phyloP scores from a whole-genome alignment of 2,797 vertebrate genomes.

The Tadarida brasiliensis region DNA sequence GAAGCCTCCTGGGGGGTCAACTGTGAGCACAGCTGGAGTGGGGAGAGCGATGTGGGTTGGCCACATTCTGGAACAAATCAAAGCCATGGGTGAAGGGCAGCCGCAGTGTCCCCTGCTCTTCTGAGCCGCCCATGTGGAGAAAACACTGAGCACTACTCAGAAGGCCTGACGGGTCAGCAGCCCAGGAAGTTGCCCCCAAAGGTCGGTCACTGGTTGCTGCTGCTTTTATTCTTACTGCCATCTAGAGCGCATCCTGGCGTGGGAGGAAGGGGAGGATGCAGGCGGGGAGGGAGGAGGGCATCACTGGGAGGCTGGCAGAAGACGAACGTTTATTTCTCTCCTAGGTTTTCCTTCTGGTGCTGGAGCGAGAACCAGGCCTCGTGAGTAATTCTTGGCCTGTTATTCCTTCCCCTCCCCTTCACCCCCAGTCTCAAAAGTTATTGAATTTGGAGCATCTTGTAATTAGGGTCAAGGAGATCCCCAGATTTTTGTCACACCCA shows the following conservation, averaged over 20 bases:
- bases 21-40: not conserved
- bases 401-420: not conserved
- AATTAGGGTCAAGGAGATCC: slow-evolving; percentile 29
- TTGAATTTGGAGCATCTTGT: slow-evolving; percentile 19
- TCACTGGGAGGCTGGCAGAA: not conserved
- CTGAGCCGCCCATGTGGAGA: not conserved
- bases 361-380: not conserved
- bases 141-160: not conserved
- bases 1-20: not conserved
- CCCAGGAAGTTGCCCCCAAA: not conserved
- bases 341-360: not conserved
- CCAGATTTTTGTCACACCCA: not conserved
- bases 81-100: not conserved
- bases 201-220: not conserved
- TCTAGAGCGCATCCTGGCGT: not conserved
- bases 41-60: not conserved
- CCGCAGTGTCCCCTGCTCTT: not conserved
- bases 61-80: not conserved
- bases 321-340: not conserved
- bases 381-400: not conserved
- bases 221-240: not conserved
- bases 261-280: not conserved
- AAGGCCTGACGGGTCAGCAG: not conserved
- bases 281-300: not conserved
- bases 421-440: not conserved